Base-by-base conservation (phyloP, 2,113 vertebrate genomes). In the Axis porcinus region DNA sequence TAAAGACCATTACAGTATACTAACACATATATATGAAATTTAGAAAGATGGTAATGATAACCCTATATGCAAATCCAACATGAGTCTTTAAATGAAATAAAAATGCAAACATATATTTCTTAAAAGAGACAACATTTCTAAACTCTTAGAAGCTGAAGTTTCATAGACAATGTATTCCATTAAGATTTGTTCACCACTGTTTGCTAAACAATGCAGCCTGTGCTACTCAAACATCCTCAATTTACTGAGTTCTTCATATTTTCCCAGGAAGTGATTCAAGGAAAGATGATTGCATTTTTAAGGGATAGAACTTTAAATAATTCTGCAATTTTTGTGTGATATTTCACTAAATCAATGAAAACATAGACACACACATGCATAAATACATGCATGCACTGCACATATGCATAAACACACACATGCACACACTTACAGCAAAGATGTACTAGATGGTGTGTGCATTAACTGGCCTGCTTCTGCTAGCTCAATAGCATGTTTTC, bases 401-500 rank as follows among this genome's bases (percentile, higher is more conserved):
- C 33, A 67, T 16, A 67, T 36, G 55, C 23, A 67, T 36, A 21
- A 21, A 21, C 4, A 21, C n/a, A 70, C 19, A 74, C 36, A 74
- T 74, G 60, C 17, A 67, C 10, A 36, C 40, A 97, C 97, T 98
- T 97, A 99, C 98, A 97, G 96, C 86, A 98, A 89, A 93, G 98
- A 94, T 0, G 94, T 92, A 55, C 91, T 97, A 11, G 98, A 67
- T 0, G 97, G 95, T 1, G 96, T 2, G 94, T 2, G 95, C 1
- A 96, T 93, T 95, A 98, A 97, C 95, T 99, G 97, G 86, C 98
- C 97, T 6, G 98, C 93, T 97, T 99, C 97, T 40, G 98, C 99
- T 98, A 99, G 94, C 89, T 99, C 98, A 0, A 99, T 98, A 95
- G 98, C 98, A 0, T 99, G 99, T 55, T 99, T 99, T 78, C 99